These are phyloP conservation scores for Sterrhoptilus dennistouni DNA, from an alignment of 2,113 vertebrate species.

Conservation along the genomic window DNA sequence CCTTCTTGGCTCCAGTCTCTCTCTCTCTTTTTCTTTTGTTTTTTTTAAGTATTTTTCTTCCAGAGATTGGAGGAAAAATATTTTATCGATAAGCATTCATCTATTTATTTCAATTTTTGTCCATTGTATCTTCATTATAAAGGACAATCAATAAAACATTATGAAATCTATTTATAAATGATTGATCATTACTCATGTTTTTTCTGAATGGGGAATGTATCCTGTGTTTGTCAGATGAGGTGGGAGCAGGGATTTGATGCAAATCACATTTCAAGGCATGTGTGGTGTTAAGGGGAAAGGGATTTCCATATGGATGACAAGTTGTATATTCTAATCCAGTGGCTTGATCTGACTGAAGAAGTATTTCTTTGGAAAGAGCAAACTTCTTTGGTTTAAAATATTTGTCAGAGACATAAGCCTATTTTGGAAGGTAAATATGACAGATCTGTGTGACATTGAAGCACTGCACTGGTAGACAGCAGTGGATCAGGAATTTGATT, in stretches of 20 bases:
- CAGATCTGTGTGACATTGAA: background rate
- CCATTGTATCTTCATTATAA: background rate
- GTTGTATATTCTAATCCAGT: slow-evolving; percentile 2
- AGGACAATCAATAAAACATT: background rate
- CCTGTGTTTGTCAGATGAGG: slow-evolving; percentile 5
- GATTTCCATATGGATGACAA: slow-evolving; percentile 33
- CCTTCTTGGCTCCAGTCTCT: background rate
- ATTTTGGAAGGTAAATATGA: background rate
- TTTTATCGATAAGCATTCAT: accelerated
- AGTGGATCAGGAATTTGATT: background rate
- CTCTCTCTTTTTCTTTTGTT: too few relatives aligned
- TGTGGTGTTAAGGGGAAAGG: background rate
- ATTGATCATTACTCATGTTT: background rate
- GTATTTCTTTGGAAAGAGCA: background rate
- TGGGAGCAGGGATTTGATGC: slow-evolving; percentile 21
- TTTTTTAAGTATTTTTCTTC: background rate
- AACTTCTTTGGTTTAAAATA: background rate
- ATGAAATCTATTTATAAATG: background rate
- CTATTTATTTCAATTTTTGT: background rate
- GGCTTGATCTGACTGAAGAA: background rate
- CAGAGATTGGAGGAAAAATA: background rate
- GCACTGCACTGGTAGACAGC: background rate
- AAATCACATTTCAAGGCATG: slow-evolving; percentile 40
- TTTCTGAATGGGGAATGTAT: background rate
- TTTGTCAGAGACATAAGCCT: background rate